Conservation (phyloP, 2,888 invertebrate species). For the Serripes groenlandicus region DNA sequence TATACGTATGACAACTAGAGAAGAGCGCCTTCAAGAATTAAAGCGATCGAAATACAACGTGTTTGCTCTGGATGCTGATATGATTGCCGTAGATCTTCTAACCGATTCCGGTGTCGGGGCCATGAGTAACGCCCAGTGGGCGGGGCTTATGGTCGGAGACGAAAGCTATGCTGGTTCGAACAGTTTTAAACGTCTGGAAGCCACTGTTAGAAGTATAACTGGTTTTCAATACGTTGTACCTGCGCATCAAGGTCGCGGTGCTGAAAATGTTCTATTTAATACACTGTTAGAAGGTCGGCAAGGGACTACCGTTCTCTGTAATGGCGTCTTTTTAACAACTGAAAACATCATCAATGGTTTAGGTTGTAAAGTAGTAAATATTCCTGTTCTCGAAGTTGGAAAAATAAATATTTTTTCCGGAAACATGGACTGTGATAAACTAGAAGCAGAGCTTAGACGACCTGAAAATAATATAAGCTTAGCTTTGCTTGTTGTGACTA, state of each 20-base stretch:
- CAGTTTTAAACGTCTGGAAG: constrained; percentile 18
- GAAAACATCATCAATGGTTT: constrained; percentile 9
- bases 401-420: constrained; percentile 10
- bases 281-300: constrained; percentile 13
- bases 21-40: not conserved
- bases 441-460: constrained; percentile 8
- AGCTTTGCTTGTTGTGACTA: constrained; percentile 36
- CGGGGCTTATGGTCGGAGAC: not conserved
- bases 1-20: not conserved
- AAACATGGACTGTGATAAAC: constrained; percentile 30
- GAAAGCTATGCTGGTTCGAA: constrained; percentile 12
- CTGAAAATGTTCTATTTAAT: constrained; percentile 25
- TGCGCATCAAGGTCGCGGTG: constrained; percentile 48
- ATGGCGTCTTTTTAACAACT: constrained; percentile 50
- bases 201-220: not conserved
- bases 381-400: not conserved
- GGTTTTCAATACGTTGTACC: constrained; percentile 24
- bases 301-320: constrained; percentile 16
- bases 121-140: constrained; percentile 1
- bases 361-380: constrained; percentile 1
- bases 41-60: not conserved
- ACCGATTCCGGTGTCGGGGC: constrained; percentile 10
- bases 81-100: constrained; percentile 3
- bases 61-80: not conserved
- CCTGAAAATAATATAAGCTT: not conserved